A percentile compares a stretch with the other conserved stretches of the same genome.
Evolutionary conservation across 2,113 vertebrate species (phyloP).

Genomic region (Sarotherodon lohbergeri): DNA sequence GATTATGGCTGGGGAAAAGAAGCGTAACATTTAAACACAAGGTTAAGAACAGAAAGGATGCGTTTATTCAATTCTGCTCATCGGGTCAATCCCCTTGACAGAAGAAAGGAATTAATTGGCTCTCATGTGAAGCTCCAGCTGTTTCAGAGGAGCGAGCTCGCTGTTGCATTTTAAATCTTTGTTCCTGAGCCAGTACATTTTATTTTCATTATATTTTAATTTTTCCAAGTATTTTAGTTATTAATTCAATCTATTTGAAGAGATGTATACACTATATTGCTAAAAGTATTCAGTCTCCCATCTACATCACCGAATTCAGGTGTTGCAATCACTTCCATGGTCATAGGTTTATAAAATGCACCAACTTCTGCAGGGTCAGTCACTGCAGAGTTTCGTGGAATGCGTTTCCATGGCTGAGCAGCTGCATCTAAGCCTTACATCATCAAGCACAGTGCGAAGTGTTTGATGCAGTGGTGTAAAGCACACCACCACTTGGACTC

Average conservation of each 20-base stretch:
- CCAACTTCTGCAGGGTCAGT: neutral
- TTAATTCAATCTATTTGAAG: neutral
- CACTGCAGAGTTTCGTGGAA: neutral
- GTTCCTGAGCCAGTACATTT: neutral
- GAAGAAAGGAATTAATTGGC: neutral
- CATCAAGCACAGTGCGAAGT: neutral
- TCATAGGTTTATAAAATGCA: neutral
- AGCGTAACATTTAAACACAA: neutral
- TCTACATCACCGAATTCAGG: neutral
- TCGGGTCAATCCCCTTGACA: neutral
- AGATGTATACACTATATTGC: neutral
- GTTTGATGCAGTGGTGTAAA: neutral
- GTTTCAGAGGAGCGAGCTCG: neutral
- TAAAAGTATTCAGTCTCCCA: neutral
- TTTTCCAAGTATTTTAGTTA: neutral
- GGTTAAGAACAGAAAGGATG: neutral
- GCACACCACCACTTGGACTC: neutral
- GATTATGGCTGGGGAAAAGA: neutral
- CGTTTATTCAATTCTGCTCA: neutral
- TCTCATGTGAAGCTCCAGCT: neutral
- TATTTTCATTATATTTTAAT: neutral
- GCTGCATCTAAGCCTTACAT: neutral
- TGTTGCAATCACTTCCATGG: neutral
- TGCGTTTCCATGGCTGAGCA: neutral
- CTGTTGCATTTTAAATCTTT: neutral